Base-by-base conservation (phyloP, 2,888 invertebrate species). In the Tholera decimalis region DNA sequence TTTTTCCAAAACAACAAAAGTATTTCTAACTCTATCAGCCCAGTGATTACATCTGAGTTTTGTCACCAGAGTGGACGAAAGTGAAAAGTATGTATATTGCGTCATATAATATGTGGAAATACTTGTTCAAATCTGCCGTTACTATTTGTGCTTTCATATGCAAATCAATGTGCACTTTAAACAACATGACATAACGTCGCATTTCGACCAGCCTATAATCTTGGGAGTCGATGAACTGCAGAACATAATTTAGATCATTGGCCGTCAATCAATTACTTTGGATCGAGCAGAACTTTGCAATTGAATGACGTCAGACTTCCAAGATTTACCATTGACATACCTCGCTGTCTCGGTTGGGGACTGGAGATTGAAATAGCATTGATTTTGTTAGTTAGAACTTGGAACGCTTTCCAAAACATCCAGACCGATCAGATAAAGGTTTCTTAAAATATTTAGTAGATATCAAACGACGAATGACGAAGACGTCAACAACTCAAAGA, bases 251-350 rank as follows among this genome's bases (percentile, higher is more conserved):
- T 37, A 78, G 67, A 56, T 54, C 54, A 54, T 46, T 57, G 53
- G 37, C 67, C 57, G 59, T 78, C 73, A 73, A 73, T 74, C 73
- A 60, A 57, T 78, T 33, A 46, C 20, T 28, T 8, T 8, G 18
- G 18, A 49, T 26, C 9, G 18, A 49, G 35, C 59, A 60, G 47
- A 60, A 49, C 55, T 57, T 39, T 51, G 65, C 53, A 53, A 62
- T 56, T 51, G 33, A 28, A 73, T 73, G 78, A 73, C 73, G 79
- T 73, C 56, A 54, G n/a, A 18, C 41, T 9, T 46, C 37, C 41
- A 41, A 53, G 28, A 66, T 58, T 41, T 50, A 39, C 22, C 55
- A 44, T 56, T n/a, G 33, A 61, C 51, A 72, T 61, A 55, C n/a
- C 22, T 46, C 13, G 26, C 62, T 5, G 41, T 56, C 30, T 43